A percentile compares a stretch with the other conserved stretches of the same genome.
Evolutionary conservation across 1,140 invertebrate species (phyloP).

Genomic region (Procambarus virginalis): DNA sequence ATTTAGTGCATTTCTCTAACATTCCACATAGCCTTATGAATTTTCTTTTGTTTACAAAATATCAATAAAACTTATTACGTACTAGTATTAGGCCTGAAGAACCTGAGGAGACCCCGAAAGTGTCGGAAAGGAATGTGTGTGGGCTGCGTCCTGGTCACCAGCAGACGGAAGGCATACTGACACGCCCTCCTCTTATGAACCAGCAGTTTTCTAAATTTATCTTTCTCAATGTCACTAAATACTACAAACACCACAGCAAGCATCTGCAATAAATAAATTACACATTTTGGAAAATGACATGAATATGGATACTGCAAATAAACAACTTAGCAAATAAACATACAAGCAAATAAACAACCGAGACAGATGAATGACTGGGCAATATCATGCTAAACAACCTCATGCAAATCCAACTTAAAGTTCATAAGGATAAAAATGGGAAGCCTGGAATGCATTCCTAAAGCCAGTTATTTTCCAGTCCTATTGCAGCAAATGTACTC

Average conservation of each 20-base stretch:
- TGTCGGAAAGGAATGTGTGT: constrained; percentile 82
- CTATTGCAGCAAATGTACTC: too few relatives aligned
- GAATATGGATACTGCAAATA: not conserved
- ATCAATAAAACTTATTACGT: constrained; percentile 71
- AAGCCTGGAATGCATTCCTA: too few relatives aligned
- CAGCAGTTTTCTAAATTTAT: constrained; percentile 89
- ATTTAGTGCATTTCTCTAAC: too few relatives aligned
- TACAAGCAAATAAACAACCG: too few relatives aligned
- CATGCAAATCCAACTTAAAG: too few relatives aligned
- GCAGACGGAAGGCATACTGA: constrained; percentile 85
- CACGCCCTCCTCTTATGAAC: constrained; percentile 89
- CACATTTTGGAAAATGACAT: not conserved
- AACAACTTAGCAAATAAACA: too few relatives aligned
- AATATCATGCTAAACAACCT: too few relatives aligned
- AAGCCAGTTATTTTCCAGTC: too few relatives aligned
- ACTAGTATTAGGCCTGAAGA: constrained; percentile 85
- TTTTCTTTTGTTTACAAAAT: too few relatives aligned
- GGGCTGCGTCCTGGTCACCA: constrained; percentile 83
- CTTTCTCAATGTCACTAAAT: constrained; percentile 89
- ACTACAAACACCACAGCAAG: constrained; percentile 93
- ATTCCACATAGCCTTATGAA: too few relatives aligned
- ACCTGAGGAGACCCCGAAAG: constrained; percentile 87
- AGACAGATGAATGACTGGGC: too few relatives aligned
- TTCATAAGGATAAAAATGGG: too few relatives aligned
- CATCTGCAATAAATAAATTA: constrained; percentile 76